Evolutionary conservation across 2,797 vertebrate genomes (phyloP), one percentile per base, ranked within the genome.

Genomic region (Manis javanica): DNA sequence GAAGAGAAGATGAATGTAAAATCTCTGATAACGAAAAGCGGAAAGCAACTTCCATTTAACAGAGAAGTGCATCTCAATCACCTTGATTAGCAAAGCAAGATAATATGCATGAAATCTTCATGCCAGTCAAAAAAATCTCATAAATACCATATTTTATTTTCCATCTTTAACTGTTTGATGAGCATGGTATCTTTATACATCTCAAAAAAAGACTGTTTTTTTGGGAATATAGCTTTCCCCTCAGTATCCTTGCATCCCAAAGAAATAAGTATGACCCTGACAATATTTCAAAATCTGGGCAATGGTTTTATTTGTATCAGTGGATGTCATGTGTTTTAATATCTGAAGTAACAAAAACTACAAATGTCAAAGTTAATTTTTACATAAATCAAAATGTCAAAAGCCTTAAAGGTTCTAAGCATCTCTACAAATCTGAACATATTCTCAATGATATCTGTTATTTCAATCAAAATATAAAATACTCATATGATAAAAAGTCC

Each of bases 1-100:
- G 14, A 95, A 93, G 91, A 95, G 23, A 95, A 34, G 91, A 96
- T 93, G 97, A 96, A 96, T 96, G 39, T 24, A 87, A 96, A 97
- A 93, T 83, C 24, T 71, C 72, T 86, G 66, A 81, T 88, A 93
- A 90, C 83, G 69, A 74, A 87, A 96, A 95, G 79, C 63, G 7
- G 37, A 95, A 82, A 95, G 53, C 82, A 78, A 83, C 49, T 92
- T 90, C 87, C 94, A 91, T 96, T 97, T 96, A 97, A 98, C 78
- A 95, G 74, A 72, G 90, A 97, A 97, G 77, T 95, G 79, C 85
- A 97, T 96, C 53, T 97, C 96, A 97, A 97, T 97, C 94, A 95
- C 94, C 95, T 95, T 97, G 93, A 97, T 97, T 96, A 98, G 90
- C 87, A 97, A 96, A 97, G 93, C 93, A 96, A 91, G 68, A 93